Conservation (phyloP, 2,797 vertebrate species). For the Leuciscus waleckii region DNA sequence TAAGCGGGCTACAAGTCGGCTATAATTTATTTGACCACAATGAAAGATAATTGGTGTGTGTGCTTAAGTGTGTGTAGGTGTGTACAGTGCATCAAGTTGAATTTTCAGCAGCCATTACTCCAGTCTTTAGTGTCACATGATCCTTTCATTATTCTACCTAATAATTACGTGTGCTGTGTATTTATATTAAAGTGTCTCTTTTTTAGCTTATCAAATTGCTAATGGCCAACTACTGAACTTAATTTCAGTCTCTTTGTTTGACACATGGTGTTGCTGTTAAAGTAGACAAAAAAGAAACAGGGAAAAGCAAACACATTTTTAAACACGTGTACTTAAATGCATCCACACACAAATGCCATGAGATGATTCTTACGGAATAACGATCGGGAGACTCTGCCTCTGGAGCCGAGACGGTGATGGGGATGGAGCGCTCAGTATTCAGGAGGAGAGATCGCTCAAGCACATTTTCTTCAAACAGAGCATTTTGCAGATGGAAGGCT, state of each 20-base stretch:
- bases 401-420: constrained; percentile 45
- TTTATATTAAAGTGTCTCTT: background rate
- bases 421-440: constrained; percentile 60
- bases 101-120: background rate
- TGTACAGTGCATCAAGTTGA: background rate
- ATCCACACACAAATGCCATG: background rate
- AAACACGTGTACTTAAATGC: background rate
- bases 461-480: constrained; percentile 78
- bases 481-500: constrained; percentile 75
- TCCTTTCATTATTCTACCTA: background rate
- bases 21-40: background rate
- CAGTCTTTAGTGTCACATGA: background rate
- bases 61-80: background rate
- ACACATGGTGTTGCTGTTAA: background rate
- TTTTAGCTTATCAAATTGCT: background rate
- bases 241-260: background rate
- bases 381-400: constrained; percentile 53
- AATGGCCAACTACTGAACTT: background rate
- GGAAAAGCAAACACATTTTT: background rate
- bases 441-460: constrained; percentile 73
- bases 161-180: background rate
- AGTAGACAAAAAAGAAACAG: background rate
- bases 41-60: background rate
- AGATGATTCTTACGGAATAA: constrained; percentile 66
- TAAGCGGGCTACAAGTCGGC: background rate